These are phyloP conservation scores for Leptinotarsa texana DNA, from an alignment of 1,140 invertebrate genomes.

Conservation along the genomic window DNA sequence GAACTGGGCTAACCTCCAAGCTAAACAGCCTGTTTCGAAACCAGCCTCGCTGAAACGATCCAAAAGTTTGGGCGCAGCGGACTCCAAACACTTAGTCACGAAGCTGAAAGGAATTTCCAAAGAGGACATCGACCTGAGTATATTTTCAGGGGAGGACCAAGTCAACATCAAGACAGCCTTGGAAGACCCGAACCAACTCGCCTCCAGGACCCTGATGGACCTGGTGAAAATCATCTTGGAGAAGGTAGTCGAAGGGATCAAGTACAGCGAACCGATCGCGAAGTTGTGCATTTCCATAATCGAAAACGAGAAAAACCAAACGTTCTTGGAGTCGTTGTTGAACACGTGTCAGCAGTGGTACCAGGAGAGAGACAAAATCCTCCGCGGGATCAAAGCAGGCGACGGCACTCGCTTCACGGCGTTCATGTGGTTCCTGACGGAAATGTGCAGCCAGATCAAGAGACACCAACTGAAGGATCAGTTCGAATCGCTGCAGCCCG, in stretches of 20 bases:
- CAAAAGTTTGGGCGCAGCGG: slow-evolving; percentile 77
- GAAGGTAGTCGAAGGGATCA: slow-evolving; percentile 75
- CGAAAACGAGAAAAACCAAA: slow-evolving; percentile 83
- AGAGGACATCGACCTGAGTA: slow-evolving; percentile 74
- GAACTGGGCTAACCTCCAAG: slow-evolving; percentile 36
- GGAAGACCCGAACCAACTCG: slow-evolving; percentile 80
- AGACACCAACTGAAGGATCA: slow-evolving; percentile 71
- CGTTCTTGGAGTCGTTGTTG: slow-evolving; percentile 83
- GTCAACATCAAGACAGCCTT: slow-evolving; percentile 71
- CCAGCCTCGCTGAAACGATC: slow-evolving; percentile 70
- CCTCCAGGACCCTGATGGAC: slow-evolving; percentile 80
- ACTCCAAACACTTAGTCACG: slow-evolving; percentile 58
- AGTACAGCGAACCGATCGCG: slow-evolving; percentile 77
- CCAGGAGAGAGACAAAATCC: slow-evolving; percentile 76
- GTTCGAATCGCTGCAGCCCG: slow-evolving; percentile 70
- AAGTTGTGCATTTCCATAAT: slow-evolving; percentile 82
- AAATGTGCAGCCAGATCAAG: slow-evolving; percentile 85
- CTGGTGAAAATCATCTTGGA: slow-evolving; percentile 79
- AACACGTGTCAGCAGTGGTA: slow-evolving; percentile 91
- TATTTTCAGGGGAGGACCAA: slow-evolving; percentile 73
- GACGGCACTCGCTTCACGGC: slow-evolving; percentile 73
- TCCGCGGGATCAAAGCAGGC: slow-evolving; percentile 58
- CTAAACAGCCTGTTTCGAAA: slow-evolving; percentile 27
- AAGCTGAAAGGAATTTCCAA: slow-evolving; percentile 62
- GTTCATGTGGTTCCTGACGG: slow-evolving; percentile 85